These are phyloP conservation scores for Spilosoma lubricipeda DNA, from an alignment of 2,888 invertebrate genomes.

Conservation along the genomic window DNA sequence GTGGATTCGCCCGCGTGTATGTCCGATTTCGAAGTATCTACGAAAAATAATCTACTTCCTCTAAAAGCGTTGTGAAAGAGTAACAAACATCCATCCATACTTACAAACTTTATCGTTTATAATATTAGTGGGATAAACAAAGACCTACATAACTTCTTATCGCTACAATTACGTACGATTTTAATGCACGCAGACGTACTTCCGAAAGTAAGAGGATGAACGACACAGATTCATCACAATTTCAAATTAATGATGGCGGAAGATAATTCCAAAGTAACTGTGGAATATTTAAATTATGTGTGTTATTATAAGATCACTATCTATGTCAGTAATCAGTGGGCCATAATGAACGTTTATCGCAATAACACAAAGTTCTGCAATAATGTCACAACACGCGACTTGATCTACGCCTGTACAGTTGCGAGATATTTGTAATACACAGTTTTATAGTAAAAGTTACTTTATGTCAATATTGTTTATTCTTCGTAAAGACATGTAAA, in stretches of 20 bases:
- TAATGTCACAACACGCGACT: slow-evolving; percentile 56
- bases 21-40: no score
- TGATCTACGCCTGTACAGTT: slow-evolving; percentile 46
- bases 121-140: no score
- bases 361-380: slow-evolving; percentile 56
- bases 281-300: slow-evolving; percentile 16
- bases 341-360: slow-evolving; percentile 58
- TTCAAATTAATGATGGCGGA: slow-evolving; percentile 9
- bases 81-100: no score
- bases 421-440: slow-evolving; percentile 40
- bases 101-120: no score
- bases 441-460: slow-evolving; percentile 30
- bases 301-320: slow-evolving; percentile 42
- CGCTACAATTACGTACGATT: background rate
- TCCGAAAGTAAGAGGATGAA: background rate
- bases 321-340: slow-evolving; percentile 34
- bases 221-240: background rate
- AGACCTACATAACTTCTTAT: background rate
- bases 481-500: background rate
- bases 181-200: background rate
- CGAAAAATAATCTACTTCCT: no score
- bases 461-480: slow-evolving; percentile 23
- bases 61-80: no score
- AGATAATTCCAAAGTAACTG: slow-evolving; percentile 8
- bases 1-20: no score